phyloP scores from a whole-genome alignment of 2,113 vertebrate genomes.

The Rhinoptilus africanus region DNA sequence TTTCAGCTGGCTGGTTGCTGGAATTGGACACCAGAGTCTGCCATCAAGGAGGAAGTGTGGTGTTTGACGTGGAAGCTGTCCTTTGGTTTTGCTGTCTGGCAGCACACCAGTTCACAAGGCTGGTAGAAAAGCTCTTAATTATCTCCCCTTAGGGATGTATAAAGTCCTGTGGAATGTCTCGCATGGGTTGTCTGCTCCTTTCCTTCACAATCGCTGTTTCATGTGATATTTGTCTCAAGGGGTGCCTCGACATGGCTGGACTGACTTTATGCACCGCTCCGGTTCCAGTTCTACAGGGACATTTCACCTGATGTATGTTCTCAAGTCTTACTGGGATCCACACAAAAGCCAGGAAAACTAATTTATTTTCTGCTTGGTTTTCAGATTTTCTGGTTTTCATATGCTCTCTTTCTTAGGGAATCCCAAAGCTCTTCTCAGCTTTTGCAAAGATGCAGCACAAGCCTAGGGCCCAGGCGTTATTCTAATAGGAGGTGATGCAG shows the following conservation, averaged over 20 bases:
- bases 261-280: background rate
- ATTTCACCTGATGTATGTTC: background rate
- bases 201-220: background rate
- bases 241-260: background rate
- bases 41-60: background rate
- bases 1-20: background rate
- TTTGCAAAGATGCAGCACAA: background rate
- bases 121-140: constrained; percentile 5
- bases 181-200: background rate
- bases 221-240: background rate
- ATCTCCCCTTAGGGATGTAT: background rate
- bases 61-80: background rate
- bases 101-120: background rate
- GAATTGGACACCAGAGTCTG: background rate
- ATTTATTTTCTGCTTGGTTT: background rate
- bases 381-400: background rate
- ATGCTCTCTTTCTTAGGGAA: background rate
- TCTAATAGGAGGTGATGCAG: background rate
- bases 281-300: fast-evolving
- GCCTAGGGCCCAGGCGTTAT: fast-evolving
- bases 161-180: background rate
- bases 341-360: background rate
- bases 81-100: background rate
- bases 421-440: background rate
- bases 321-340: background rate